Conservation (phyloP, 2,113 vertebrate genomes). For the Sula dactylatra region DNA sequence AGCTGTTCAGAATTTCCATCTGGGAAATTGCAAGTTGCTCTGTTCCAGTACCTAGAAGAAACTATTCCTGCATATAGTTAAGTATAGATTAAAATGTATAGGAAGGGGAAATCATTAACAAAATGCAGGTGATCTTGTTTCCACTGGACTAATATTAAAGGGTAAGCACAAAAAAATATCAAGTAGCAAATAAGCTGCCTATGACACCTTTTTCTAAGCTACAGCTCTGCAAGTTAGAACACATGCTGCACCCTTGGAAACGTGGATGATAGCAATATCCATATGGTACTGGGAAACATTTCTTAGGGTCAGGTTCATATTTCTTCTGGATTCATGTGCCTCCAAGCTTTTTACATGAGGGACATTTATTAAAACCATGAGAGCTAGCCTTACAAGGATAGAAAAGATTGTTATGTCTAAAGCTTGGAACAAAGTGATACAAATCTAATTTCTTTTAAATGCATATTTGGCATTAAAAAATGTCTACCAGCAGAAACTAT, state of each 20-base stretch:
- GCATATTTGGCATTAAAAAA: background rate
- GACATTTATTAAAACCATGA: background rate
- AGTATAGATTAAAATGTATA: background rate
- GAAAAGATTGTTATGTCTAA: background rate
- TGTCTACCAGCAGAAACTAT: background rate
- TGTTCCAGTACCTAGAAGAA: background rate
- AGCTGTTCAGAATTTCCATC: constrained; percentile 49
- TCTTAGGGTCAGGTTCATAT: background rate
- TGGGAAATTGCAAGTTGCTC: constrained; percentile 4
- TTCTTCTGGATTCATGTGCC: background rate
- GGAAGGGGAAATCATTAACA: background rate
- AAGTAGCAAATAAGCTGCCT: background rate
- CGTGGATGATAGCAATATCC: background rate
- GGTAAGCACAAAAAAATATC: background rate
- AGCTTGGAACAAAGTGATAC: background rate
- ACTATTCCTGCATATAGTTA: background rate
- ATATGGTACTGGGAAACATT: background rate
- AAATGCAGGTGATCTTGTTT: background rate
- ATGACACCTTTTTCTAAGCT: background rate
- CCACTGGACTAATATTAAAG: background rate
- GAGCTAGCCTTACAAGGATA: background rate
- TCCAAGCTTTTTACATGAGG: background rate
- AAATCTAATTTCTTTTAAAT: background rate
- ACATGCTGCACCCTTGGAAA: background rate
- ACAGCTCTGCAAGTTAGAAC: background rate